Evolutionary conservation across 2,888 invertebrate genomes (phyloP), one percentile per base, ranked within the genome.

Genomic region (Melanostoma scalare): DNA sequence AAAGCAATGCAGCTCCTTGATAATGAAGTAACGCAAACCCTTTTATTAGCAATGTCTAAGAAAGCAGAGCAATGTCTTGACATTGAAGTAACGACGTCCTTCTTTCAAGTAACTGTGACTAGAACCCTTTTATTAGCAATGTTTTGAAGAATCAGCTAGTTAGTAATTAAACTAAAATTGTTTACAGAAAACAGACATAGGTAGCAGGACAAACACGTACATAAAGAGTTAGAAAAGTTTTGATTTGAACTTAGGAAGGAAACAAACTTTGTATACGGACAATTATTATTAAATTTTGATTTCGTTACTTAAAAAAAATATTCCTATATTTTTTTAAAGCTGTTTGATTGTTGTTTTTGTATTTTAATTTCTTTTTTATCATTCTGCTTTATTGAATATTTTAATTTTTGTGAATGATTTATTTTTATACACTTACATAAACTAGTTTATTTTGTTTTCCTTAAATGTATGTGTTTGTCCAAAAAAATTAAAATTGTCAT

Each of bases 401-500:
- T 63, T 48, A 63, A 50, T 3, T 31, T 71, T 75, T 75, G 31
- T 75, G 31, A 63, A 63, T 61, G 31, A 55, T 65, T 68, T 48
- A 46, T 50, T 50, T 30, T 48, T 56, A 52, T 10, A 38, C 40
- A 38, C 30, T 48, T 46, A 35, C 20, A 46, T 9, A 63, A 63
- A 61, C 9, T 61, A 36, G 30, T n/a, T 38, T 63, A 50, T 35
- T 61, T 61, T 71, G 9, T 72, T 58, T 52, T 65, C 52, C 58
- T 55, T 76, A 55, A 72, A 76, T 76, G 72, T 81, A 75, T 76
- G 76, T 81, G 76, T 72, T 81, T 81, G 76, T 81, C 81, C 76
- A 67, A 36, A 73, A 78, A 36, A 20, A 20, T n/a, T n/a, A n/a
- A 20, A 20, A 67, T 44, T 68, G 60, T 79, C 48, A 55, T 68